Conservation (phyloP, 1,140 invertebrate genomes). For the Prorops nasuta region DNA sequence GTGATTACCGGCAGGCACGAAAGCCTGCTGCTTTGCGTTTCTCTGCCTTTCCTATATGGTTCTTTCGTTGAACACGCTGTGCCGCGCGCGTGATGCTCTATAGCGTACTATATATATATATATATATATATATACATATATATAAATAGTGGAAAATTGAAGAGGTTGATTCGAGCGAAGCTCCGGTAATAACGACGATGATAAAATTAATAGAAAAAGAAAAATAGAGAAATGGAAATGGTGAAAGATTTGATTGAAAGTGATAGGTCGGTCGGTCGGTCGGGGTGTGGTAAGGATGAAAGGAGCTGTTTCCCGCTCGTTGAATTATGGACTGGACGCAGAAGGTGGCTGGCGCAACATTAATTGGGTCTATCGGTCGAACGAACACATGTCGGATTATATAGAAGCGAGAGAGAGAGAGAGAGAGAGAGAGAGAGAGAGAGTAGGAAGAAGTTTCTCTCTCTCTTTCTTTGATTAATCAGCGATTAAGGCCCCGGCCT, state of each 20-base stretch:
- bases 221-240: too few relatives aligned
- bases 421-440: slow-evolving; percentile 4
- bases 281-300: neutral
- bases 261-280: neutral
- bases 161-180: too few relatives aligned
- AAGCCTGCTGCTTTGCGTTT: slow-evolving; percentile 35
- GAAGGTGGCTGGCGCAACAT: slow-evolving; percentile 32
- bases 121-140: too few relatives aligned
- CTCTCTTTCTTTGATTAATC: slow-evolving; percentile 55
- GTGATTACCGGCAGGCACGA: slow-evolving; percentile 54
- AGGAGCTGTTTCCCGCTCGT: neutral
- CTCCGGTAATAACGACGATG: too few relatives aligned
- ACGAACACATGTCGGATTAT: slow-evolving; percentile 46
- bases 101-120: too few relatives aligned
- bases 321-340: slow-evolving; percentile 38
- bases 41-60: neutral
- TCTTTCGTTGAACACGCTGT: neutral
- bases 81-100: too few relatives aligned
- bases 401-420: neutral
- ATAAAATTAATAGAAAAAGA: too few relatives aligned
- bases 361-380: slow-evolving; percentile 46
- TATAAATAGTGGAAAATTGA: too few relatives aligned
- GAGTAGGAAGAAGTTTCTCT: slow-evolving; percentile 34
- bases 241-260: too few relatives aligned
- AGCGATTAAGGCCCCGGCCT: slow-evolving; percentile 49